Conservation (phyloP, 2,113 vertebrate genomes). For the Dasyurus viverrinus region DNA sequence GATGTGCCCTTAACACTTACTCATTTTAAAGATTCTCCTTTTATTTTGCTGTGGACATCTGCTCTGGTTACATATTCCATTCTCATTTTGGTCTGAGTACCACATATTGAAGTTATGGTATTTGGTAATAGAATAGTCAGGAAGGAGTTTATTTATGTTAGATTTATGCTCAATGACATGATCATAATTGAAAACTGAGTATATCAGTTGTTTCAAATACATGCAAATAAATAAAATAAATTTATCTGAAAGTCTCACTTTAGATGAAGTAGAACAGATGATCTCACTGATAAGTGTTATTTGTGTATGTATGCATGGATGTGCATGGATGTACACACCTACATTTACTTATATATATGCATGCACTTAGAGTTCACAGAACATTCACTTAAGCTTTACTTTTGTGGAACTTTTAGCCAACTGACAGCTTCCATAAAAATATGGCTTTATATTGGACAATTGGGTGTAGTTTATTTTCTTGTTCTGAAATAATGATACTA, state of each 20-base stretch:
- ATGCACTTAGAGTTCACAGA: background rate
- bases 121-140: background rate
- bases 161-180: background rate
- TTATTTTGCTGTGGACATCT: background rate
- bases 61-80: slow-evolving; percentile 14
- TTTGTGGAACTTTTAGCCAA: background rate
- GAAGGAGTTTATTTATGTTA: background rate
- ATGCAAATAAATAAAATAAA: slow-evolving; percentile 30
- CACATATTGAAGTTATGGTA: background rate
- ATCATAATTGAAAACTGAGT: background rate
- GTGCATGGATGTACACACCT: no score
- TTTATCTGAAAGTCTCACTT: background rate
- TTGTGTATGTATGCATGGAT: background rate
- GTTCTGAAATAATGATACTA: slow-evolving; percentile 16
- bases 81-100: background rate
- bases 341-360: background rate
- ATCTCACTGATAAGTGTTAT: background rate
- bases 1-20: background rate
- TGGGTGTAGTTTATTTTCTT: background rate
- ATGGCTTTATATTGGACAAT: background rate
- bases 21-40: slow-evolving; percentile 5
- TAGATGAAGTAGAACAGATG: background rate
- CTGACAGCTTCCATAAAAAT: slow-evolving; percentile 16
- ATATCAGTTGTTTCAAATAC: background rate
- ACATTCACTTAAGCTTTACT: background rate